Evolutionary conservation across 2,888 invertebrate genomes (phyloP).

Genomic region (Phortica okadai): DNA sequence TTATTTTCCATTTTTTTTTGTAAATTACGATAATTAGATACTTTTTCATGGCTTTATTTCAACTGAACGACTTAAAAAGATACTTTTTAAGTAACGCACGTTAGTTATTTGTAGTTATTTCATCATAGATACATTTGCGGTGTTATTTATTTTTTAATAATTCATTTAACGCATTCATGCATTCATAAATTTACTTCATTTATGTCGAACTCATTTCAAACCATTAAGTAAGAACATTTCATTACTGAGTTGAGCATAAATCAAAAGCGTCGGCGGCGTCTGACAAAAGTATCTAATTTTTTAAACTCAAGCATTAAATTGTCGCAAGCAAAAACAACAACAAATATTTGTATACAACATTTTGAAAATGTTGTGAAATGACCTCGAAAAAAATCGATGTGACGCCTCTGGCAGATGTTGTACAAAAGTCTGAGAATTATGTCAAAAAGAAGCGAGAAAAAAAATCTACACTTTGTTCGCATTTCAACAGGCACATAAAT

Average conservation of each 20-base stretch:
- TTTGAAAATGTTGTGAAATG: not conserved
- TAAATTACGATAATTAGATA: no score
- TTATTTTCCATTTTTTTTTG: no score
- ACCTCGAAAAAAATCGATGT: slow-evolving; percentile 16
- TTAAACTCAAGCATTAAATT: slow-evolving; percentile 69
- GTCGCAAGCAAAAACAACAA: slow-evolving; percentile 29
- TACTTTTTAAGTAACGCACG: no score
- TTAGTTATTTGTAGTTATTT: no score
- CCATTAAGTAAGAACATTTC: not conserved
- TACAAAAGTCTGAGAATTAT: slow-evolving; percentile 52
- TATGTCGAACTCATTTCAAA: not conserved
- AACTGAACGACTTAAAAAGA: no score
- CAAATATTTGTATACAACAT: slow-evolving; percentile 8
- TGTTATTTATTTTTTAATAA: no score
- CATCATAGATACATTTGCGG: no score
- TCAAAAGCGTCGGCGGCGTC: not conserved
- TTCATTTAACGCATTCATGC: not conserved
- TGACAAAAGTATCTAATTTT: slow-evolving; percentile 69
- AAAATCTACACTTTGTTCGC: slow-evolving; percentile 60
- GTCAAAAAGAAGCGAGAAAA: slow-evolving; percentile 73
- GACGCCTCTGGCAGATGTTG: slow-evolving; percentile 25
- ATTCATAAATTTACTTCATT: not conserved
- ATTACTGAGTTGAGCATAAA: not conserved
- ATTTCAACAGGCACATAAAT: slow-evolving; percentile 73
- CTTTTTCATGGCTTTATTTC: no score